A percentile compares a stretch with the other conserved stretches of the same genome.
Conservation (phyloP, 2,113 vertebrate genomes). For the Crotalus tigris region DNA sequence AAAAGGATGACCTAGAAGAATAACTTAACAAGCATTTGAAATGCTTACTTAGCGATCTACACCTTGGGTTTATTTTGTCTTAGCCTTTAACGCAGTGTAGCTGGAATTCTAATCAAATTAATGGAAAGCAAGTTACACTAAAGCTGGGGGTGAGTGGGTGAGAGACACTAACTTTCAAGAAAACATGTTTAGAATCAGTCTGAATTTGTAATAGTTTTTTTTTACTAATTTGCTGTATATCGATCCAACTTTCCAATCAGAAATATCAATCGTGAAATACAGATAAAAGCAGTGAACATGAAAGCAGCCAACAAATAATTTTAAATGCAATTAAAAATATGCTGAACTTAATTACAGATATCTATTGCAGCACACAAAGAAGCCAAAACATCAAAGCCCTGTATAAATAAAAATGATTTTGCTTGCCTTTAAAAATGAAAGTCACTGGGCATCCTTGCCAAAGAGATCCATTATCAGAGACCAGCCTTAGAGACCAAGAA, state of each 20-base stretch:
- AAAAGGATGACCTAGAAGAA: conserved; percentile 43
- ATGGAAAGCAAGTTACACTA: background rate
- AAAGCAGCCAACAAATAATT: background rate
- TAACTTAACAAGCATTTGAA: conserved; percentile 56
- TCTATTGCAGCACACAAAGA: background rate
- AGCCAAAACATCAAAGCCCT: background rate
- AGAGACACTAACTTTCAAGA: background rate
- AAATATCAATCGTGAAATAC: background rate
- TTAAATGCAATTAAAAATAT: background rate
- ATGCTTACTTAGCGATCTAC: conserved; percentile 57
- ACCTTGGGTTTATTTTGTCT: conserved; percentile 46
- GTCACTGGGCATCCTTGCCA: background rate
- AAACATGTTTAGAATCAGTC: background rate
- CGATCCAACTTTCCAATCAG: background rate
- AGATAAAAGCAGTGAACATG: background rate
- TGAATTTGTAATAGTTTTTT: background rate
- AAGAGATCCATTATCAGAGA: background rate
- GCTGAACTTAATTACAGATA: background rate
- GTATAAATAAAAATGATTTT: background rate
- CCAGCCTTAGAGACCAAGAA: background rate
- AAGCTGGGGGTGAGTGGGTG: background rate
- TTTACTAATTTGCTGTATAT: background rate
- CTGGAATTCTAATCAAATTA: background rate
- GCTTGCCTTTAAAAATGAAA: background rate
- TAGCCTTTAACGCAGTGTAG: background rate